Base-by-base conservation (phyloP, 2,113 vertebrate species). In the Felis chaus region DNA sequence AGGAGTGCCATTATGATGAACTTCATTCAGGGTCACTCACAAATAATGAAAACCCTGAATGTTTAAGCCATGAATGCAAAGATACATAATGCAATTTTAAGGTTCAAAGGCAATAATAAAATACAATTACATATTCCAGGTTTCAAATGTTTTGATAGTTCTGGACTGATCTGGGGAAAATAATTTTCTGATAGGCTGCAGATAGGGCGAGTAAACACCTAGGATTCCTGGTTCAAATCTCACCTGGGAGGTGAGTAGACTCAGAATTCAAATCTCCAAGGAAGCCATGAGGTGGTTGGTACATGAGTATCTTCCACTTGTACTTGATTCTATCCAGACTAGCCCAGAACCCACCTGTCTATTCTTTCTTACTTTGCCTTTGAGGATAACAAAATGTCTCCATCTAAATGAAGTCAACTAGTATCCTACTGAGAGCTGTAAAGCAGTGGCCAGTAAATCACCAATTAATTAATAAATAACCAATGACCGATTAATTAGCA, bases 61-160 rank as follows among this genome's bases (percentile, higher is more conserved):
- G 15, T 55, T 53, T 68, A 89, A 71, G 33, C 78, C 50, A 36
- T 48, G 50, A 69, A 71, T 68, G 19, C 18, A 29, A 90, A 73
- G 76, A 61, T 19, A 21, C 25, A 83, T 45, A 84, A n/a, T 92
- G 3, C 29, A 45, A 80, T 76, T 93, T 95, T 83, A 84, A 11
- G 5, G 36, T 92, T 86, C 53, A 86, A 21, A 33, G 41, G 45
- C 82, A 50, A n/a, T 31, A 65, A 48, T 1, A 89, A 89, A 95
- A 85, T 18, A 39, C 19, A 16, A 23, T 19, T 48, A 45, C 25
- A 14, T 68, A 89, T 66, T 66, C 6, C 3, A 45, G 50, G 16
- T 29, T 92, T 93, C 50, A 92, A 63, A 41, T 55, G 50, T 55
- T 95, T 96, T 80, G 31, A 89, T 65, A 45, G 57, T 92, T 95